These are phyloP conservation scores for Phalacrocorax carbo DNA, from an alignment of 2,113 vertebrate genomes.

Conservation along the genomic window DNA sequence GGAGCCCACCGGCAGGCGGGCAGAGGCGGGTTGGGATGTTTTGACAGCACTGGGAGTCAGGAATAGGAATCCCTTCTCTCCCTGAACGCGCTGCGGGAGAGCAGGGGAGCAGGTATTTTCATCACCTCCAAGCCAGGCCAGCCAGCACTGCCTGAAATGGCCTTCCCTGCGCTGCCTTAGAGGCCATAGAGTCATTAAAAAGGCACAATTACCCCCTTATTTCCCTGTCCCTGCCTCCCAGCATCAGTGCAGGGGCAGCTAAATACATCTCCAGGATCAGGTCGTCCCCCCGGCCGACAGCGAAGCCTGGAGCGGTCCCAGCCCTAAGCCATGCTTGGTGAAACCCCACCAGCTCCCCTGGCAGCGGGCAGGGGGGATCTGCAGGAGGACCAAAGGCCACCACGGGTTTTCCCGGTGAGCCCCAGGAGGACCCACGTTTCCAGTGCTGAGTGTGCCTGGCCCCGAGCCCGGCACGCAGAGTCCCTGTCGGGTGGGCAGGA, in stretches of 20 bases:
- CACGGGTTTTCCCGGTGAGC: accelerated
- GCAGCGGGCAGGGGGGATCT: not conserved
- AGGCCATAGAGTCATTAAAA: not conserved
- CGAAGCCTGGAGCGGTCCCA: not conserved
- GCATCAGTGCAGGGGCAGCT: not conserved
- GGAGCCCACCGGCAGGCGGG: not conserved
- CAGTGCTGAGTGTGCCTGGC: not conserved
- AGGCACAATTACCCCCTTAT: no score
- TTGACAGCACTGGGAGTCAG: not conserved
- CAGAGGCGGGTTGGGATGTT: not conserved
- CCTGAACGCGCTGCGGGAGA: accelerated
- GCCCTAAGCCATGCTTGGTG: not conserved
- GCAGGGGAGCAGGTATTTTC: not conserved
- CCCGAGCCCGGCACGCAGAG: accelerated
- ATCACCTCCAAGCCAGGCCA: not conserved
- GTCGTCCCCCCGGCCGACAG: accelerated
- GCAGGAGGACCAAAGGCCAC: not conserved
- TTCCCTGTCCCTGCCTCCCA: not conserved
- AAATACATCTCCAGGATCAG: not conserved
- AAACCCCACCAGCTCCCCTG: no score
- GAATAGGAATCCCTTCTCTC: not conserved
- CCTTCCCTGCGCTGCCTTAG: not conserved
- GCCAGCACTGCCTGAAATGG: not conserved
- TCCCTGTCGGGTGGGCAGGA: not conserved
- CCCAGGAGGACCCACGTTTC: not conserved